Evolutionary conservation across 2,888 invertebrate genomes (phyloP).

Genomic region (Amphimallon solstitiale): DNA sequence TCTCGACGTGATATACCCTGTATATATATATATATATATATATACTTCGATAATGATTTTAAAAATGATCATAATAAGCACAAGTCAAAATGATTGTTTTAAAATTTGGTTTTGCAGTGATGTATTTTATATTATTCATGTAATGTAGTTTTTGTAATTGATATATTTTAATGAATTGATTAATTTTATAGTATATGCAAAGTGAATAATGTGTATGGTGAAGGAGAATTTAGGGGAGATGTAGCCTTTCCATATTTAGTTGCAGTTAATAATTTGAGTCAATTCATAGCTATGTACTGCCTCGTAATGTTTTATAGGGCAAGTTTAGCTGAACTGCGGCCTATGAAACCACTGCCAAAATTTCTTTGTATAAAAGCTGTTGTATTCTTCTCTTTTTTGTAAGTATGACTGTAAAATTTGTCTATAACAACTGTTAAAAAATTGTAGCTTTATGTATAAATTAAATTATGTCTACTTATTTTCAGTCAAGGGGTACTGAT

Average conservation of each 20-base stretch:
- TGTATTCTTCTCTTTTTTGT: conserved; percentile 98
- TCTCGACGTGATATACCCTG: too few species aligned
- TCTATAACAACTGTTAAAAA: neutral
- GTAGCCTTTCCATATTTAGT: conserved; percentile 92
- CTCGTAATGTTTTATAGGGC: conserved; percentile 93
- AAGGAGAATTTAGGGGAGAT: conserved; percentile 87
- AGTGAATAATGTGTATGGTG: conserved; percentile 85
- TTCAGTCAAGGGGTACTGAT: conserved; percentile 92
- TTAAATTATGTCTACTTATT: conserved; percentile 47
- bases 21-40: too few species aligned
- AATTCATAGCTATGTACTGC: conserved; percentile 97
- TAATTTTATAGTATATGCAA: conserved; percentile 79
- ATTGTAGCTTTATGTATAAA: neutral
- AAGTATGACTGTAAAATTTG: conserved; percentile 63
- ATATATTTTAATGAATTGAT: conserved; percentile 8
- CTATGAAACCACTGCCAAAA: conserved; percentile 94
- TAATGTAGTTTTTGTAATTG: neutral
- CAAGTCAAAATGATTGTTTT: too few species aligned
- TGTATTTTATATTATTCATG: conserved; percentile 7
- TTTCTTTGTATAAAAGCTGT: conserved; percentile 97
- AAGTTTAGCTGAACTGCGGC: conserved; percentile 84
- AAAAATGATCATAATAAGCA: too few species aligned
- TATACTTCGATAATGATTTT: too few species aligned
- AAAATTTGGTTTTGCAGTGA: neutral
- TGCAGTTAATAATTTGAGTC: conserved; percentile 88